A percentile compares a stretch with the other conserved stretches of the same genome.
These are phyloP conservation scores for Xiphorhynchus erythropygius DNA, from an alignment of 2,797 vertebrate species.

Conservation along the genomic window DNA sequence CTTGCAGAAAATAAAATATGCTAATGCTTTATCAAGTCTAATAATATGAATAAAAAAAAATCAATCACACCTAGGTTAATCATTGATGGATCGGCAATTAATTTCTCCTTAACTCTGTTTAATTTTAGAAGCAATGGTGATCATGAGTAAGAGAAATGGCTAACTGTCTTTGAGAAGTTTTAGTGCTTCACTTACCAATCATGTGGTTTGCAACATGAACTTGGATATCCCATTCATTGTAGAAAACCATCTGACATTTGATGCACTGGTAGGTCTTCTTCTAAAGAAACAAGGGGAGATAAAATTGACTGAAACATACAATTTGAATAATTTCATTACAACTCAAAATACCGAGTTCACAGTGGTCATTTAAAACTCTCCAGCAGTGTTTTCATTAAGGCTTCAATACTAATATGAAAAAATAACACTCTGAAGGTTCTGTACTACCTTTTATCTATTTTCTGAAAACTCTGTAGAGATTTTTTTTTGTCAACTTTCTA, in stretches of 20 bases:
- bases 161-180: conserved; percentile 65
- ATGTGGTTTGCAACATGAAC: conserved; percentile 99
- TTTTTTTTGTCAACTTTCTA: background rate
- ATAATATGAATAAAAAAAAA: conserved; percentile 74
- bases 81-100: conserved; percentile 78
- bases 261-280: conserved; percentile 99
- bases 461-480: background rate
- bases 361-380: conserved; percentile 28
- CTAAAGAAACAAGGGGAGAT: conserved; percentile 81
- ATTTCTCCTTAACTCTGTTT: conserved; percentile 77
- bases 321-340: background rate
- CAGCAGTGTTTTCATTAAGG: conserved; percentile 1
- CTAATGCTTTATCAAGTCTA: conserved; percentile 77
- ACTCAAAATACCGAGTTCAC: conserved; percentile 1
- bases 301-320: conserved; percentile 63
- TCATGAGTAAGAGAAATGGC: conserved; percentile 64
- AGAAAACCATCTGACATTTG: conserved; percentile 99
- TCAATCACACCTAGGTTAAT: conserved; percentile 75
- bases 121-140: conserved; percentile 75
- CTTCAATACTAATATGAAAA: conserved; percentile 5
- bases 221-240: conserved; percentile 99
- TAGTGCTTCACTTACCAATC: conserved; percentile 90
- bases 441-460: background rate
- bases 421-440: background rate
- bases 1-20: conserved; percentile 80